These are phyloP conservation scores for Drosophila nr. fundita DNA, from an alignment of 2,888 invertebrate species.

Conservation along the genomic window DNA sequence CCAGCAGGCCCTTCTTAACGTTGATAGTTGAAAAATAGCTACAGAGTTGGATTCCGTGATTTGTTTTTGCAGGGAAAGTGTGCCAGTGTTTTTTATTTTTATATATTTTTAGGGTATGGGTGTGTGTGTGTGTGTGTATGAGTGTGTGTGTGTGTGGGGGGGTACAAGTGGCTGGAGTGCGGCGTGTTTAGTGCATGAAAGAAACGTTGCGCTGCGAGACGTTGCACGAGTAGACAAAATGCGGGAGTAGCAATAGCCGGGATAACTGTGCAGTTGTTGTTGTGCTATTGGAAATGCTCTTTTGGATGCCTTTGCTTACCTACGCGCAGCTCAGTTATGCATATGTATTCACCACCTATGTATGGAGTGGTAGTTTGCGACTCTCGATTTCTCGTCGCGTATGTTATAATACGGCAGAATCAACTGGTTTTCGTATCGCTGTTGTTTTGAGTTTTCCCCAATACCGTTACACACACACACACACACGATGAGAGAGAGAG, in stretches of 20 bases:
- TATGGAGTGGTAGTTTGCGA: conserved; percentile 7
- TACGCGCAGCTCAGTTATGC: conserved; percentile 12
- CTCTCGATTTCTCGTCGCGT: conserved; percentile 38
- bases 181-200: conserved; percentile 37
- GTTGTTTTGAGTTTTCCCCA: conserved; percentile 48
- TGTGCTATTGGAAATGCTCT: conserved; percentile 30
- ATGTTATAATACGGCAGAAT: conserved; percentile 36
- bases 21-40: conserved; percentile 85
- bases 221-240: conserved; percentile 10
- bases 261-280: conserved; percentile 29
- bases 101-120: conserved; percentile 6
- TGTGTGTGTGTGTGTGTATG: conserved; percentile 11
- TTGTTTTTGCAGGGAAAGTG: conserved; percentile 22
- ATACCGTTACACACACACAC: conserved; percentile 61
- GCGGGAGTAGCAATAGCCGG: neutral
- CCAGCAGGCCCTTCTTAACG: conserved; percentile 84
- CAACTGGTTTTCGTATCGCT: conserved; percentile 48
- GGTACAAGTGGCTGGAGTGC: conserved; percentile 22
- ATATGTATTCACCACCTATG: conserved; percentile 5
- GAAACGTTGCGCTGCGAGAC: conserved; percentile 19
- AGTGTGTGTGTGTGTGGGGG: neutral
- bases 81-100: conserved; percentile 1
- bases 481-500: neutral
- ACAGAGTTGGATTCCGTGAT: conserved; percentile 20
- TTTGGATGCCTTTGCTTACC: conserved; percentile 46